Base-by-base conservation (phyloP, 2,888 invertebrate species). In the Ichneumon xanthorius region DNA sequence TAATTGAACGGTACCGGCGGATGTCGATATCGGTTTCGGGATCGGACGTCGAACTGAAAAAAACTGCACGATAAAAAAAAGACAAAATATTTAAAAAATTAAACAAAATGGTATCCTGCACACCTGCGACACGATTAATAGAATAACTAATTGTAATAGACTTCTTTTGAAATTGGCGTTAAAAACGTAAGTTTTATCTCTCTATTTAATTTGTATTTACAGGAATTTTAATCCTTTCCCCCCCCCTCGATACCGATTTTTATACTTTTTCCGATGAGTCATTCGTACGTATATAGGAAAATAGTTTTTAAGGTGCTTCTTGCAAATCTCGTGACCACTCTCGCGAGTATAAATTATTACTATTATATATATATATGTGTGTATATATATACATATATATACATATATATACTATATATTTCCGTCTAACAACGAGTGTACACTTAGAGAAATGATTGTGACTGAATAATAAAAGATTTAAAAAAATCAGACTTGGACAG, bases 141-240 rank as follows among this genome's bases (percentile, higher is more conserved):
- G 19, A 73, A 78, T 45, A 70, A 70, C 11, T 78, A 61, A 58
- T 78, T 78, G 48, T 70, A 78, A 78, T 78, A 78, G 40, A 55
- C 30, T n/a, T 70, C 37, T 70, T 53, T 61, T 61, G 30, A 26
- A 19, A 73, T 61, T 73, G 73, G 7, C 78, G 48, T 78, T 68
- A 22, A 67, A 67, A 55, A 77, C 70, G 58, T 40, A 67, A 26
- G 40, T 50, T 50, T 63, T 63, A 26, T 37, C 30, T 26, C 26
- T 37, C 22, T 55, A 30, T 78, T 58, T 68, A 26, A 67, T 78
- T 55, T 55, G 14, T 40, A 53, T 72, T 55, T 55, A 22, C 37
- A 55, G 58, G 55, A 40, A 68, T 53, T 53, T 53, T 22, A n/a
- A 45, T 45, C 40, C 67, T n/a, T 19, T 30, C 30, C 55, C 37